A percentile compares a stretch with the other conserved stretches of the same genome.
These are phyloP conservation scores for Hirundichthys speculiger DNA, from an alignment of 2,113 vertebrate genomes.

Conservation along the genomic window DNA sequence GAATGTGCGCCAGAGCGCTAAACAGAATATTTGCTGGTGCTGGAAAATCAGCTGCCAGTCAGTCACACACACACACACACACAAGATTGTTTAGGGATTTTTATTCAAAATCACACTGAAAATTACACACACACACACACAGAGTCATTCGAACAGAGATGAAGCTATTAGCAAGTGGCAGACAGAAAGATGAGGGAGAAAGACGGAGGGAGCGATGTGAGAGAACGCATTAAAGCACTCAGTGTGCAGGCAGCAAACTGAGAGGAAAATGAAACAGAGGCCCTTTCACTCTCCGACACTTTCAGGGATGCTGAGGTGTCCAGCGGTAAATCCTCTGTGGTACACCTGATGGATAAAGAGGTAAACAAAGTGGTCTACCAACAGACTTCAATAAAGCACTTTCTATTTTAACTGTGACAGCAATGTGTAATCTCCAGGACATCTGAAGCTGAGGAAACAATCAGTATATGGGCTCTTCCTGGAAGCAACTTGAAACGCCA, in stretches of 20 bases:
- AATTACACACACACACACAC: slow-evolving; percentile 16
- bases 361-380: slow-evolving; percentile 3
- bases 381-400: too few relatives aligned
- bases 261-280: slow-evolving; percentile 35
- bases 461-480: too few relatives aligned
- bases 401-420: too few relatives aligned
- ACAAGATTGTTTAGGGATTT: slow-evolving; percentile 19
- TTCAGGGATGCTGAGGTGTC: slow-evolving; percentile 41
- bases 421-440: too few relatives aligned
- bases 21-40: slow-evolving; percentile 57
- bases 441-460: too few relatives aligned
- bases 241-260: slow-evolving; percentile 14
- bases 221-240: slow-evolving; percentile 46
- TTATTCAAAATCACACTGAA: slow-evolving; percentile 2
- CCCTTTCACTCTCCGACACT: slow-evolving; percentile 51
- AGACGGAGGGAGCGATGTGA: slow-evolving; percentile 16
- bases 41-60: slow-evolving; percentile 68
- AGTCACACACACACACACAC: slow-evolving; percentile 11
- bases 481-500: too few relatives aligned
- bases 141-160: slow-evolving; percentile 42
- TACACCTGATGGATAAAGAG: slow-evolving; percentile 39
- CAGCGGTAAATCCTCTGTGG: slow-evolving; percentile 39
- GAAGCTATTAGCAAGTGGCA: slow-evolving; percentile 61
- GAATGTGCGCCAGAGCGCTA: slow-evolving; percentile 58
- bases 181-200: slow-evolving; percentile 30